Conservation (phyloP, 2,888 invertebrate genomes). For the Campaea margaritaria region DNA sequence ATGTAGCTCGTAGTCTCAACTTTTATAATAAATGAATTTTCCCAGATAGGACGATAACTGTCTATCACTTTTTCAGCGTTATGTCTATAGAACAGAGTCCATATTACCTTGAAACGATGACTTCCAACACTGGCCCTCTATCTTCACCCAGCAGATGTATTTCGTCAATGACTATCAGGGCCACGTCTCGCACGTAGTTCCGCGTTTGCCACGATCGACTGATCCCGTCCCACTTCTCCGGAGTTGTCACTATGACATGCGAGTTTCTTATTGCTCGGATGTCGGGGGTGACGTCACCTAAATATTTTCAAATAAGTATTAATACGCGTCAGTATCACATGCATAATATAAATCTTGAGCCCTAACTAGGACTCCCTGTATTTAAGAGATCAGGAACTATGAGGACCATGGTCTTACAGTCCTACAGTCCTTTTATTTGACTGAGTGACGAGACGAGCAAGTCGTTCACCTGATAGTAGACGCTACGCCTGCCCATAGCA, state of each 20-base stretch:
- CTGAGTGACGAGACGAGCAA: too few relatives aligned
- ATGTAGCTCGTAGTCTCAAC: too few relatives aligned
- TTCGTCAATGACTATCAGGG: conserved; percentile 98
- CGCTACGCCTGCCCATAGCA: too few relatives aligned
- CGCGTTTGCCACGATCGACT: conserved; percentile 99
- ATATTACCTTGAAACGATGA: conserved; percentile 93
- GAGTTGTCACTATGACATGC: conserved; percentile 98
- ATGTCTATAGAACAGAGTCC: conserved; percentile 3
- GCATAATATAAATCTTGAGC: too few relatives aligned
- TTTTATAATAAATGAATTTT: too few relatives aligned
- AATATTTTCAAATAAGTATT: neutral
- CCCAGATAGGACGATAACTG: too few relatives aligned
- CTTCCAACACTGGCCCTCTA: conserved; percentile 96
- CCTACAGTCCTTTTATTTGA: too few relatives aligned
- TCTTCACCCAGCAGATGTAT: conserved; percentile 98
- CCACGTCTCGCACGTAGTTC: conserved; percentile 96
- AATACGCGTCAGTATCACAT: neutral
- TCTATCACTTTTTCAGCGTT: neutral
- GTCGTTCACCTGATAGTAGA: too few relatives aligned
- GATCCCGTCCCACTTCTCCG: conserved; percentile 99
- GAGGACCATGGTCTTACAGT: too few relatives aligned
- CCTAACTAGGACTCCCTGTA: too few relatives aligned
- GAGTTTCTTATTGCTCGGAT: conserved; percentile 92
- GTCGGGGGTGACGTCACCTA: conserved; percentile 91
- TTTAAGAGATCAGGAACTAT: too few relatives aligned